Conservation (phyloP, 2,113 vertebrate species). For the Nycticorax nycticorax region DNA sequence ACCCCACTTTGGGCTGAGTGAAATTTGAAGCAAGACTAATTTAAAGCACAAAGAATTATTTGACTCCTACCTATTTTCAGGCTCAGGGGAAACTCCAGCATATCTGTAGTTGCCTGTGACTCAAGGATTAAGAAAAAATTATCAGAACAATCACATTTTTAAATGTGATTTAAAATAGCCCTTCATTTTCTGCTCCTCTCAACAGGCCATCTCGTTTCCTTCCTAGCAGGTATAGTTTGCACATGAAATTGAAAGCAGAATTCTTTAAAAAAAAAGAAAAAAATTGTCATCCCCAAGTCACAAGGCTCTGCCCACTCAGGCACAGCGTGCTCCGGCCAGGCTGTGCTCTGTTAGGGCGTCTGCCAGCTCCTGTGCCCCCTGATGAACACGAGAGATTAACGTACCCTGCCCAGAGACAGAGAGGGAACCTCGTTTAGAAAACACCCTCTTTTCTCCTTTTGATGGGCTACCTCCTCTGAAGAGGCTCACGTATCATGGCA, state of each 20-base stretch:
- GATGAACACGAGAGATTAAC: background rate
- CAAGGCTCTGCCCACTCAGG: background rate
- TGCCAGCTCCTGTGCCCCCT: background rate
- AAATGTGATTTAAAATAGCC: slow-evolving; percentile 16
- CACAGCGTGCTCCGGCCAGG: background rate
- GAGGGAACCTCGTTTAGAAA: background rate
- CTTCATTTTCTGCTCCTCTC: slow-evolving; percentile 30
- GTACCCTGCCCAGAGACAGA: background rate
- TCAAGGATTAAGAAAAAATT: background rate
- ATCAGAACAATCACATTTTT: background rate
- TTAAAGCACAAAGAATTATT: background rate
- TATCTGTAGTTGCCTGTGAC: background rate
- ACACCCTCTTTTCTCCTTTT: background rate
- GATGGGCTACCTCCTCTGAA: background rate
- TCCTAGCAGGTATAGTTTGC: background rate
- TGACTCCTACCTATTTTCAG: background rate
- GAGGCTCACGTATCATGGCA: accelerated
- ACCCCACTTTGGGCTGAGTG: background rate
- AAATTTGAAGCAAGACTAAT: background rate
- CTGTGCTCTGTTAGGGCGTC: background rate
- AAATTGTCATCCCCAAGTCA: background rate
- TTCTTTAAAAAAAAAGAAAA: background rate
- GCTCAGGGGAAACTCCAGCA: background rate
- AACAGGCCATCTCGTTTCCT: background rate
- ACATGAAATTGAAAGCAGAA: background rate